phyloP scores from a whole-genome alignment of 2,113 vertebrate species.

The Solea senegalensis region DNA sequence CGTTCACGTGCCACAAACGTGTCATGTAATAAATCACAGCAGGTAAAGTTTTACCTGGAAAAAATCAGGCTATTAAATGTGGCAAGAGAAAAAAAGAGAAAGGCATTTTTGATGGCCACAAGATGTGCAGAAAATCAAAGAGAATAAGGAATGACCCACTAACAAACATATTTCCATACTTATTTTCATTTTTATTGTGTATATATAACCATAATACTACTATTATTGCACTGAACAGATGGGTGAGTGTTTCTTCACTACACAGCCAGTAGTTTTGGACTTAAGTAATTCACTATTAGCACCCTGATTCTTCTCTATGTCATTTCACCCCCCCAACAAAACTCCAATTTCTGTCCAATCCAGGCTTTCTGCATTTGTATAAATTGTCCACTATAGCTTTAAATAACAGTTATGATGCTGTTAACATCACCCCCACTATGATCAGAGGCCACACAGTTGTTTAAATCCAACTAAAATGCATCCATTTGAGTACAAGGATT shows the following conservation, averaged over 20 bases:
- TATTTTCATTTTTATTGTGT: too few species aligned
- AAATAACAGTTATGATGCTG: conserved; percentile 32
- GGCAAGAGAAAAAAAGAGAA: background rate
- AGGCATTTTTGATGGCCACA: background rate
- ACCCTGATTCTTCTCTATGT: conserved; percentile 34
- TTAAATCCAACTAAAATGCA: conserved; percentile 31
- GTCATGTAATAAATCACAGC: conserved; percentile 59
- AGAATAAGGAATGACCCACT: background rate
- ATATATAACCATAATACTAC: too few species aligned
- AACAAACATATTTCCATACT: too few species aligned
- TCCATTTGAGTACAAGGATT: background rate
- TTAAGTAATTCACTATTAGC: conserved; percentile 18
- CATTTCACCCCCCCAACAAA: background rate
- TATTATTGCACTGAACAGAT: background rate
- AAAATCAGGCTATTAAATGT: conserved; percentile 60
- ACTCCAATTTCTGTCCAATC: conserved; percentile 2
- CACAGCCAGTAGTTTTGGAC: conserved; percentile 10
- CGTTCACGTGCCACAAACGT: conserved; percentile 45
- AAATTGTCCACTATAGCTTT: conserved; percentile 15
- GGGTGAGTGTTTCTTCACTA: background rate
- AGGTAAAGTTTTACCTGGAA: conserved; percentile 66
- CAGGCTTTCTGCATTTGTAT: conserved; percentile 19
- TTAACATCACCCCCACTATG: conserved; percentile 27
- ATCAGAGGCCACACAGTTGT: conserved; percentile 40
- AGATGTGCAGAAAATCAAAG: background rate